A percentile compares a stretch with the other conserved stretches of the same genome.
Conservation (phyloP, 2,888 invertebrate genomes). For the Cosmorhoe ocellata region DNA sequence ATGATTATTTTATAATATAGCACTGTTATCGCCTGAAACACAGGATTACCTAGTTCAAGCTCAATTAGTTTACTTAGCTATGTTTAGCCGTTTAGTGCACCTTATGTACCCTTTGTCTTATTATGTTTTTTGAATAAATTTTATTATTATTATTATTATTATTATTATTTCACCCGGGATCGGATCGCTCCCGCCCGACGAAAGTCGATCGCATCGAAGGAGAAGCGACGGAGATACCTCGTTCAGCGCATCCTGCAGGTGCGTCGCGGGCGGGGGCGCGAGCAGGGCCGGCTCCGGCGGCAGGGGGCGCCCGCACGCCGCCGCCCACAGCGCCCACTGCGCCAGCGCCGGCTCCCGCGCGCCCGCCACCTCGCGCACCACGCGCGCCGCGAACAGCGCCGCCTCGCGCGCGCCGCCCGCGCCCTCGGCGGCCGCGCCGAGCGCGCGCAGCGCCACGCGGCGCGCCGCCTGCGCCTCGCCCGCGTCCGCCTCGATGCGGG, state of each 20-base stretch:
- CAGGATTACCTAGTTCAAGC: no score
- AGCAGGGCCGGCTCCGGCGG: conserved; percentile 26
- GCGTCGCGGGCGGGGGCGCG: not conserved
- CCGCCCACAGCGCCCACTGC: conserved; percentile 32
- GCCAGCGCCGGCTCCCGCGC: conserved; percentile 23
- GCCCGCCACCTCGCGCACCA: conserved; percentile 36
- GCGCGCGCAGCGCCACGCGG: conserved; percentile 36
- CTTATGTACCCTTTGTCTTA: no score
- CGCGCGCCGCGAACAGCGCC: conserved; percentile 49
- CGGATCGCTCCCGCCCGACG: no score
- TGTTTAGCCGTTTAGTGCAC: no score
- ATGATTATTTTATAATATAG: no score
- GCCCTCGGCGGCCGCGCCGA: conserved; percentile 35
- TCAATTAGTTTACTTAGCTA: no score
- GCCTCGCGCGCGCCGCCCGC: conserved; percentile 28
- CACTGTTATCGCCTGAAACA: no score
- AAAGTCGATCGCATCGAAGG: no score
- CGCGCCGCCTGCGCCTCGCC: conserved; percentile 28
- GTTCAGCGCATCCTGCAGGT: conserved; percentile 2
- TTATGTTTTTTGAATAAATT: no score
- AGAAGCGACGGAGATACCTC: no score
- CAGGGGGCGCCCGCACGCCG: conserved; percentile 33
- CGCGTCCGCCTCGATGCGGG: conserved; percentile 49
- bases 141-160: no score
- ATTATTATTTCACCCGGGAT: no score